phyloP scores from a whole-genome alignment of 2,888 invertebrate species.

The Lypha dubia region DNA sequence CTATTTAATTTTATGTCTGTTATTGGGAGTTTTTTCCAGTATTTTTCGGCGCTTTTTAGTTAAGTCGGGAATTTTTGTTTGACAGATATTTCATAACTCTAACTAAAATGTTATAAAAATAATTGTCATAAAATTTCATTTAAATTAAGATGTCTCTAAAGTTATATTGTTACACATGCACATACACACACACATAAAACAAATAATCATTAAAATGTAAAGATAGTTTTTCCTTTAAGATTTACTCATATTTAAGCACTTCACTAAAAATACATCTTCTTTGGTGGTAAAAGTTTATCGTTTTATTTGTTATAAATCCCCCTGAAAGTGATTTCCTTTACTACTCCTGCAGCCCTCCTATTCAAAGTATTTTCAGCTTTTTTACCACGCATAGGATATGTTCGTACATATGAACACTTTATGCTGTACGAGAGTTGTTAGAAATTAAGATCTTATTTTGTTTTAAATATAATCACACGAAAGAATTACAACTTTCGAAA shows the following conservation, averaged over 20 bases:
- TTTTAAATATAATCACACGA: neutral
- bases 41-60: no score
- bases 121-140: constrained; percentile 60
- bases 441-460: neutral
- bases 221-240: constrained; percentile 61
- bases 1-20: no score
- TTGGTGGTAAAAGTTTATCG: constrained; percentile 56
- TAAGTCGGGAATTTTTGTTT: no score
- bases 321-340: constrained; percentile 61
- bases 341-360: neutral
- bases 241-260: constrained; percentile 63
- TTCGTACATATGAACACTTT: neutral
- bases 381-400: neutral
- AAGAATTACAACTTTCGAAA: no score
- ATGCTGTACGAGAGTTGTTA: neutral
- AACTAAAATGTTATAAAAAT: no score
- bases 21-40: no score
- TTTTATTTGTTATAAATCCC: constrained; percentile 46
- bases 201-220: constrained; percentile 61
- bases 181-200: constrained; percentile 21
- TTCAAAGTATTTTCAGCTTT: neutral
- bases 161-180: constrained; percentile 74
- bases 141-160: constrained; percentile 82
- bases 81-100: no score
- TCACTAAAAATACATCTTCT: constrained; percentile 60